These are phyloP conservation scores for Trimorus sp. DNA, from an alignment of 2,888 invertebrate genomes.

Conservation along the genomic window DNA sequence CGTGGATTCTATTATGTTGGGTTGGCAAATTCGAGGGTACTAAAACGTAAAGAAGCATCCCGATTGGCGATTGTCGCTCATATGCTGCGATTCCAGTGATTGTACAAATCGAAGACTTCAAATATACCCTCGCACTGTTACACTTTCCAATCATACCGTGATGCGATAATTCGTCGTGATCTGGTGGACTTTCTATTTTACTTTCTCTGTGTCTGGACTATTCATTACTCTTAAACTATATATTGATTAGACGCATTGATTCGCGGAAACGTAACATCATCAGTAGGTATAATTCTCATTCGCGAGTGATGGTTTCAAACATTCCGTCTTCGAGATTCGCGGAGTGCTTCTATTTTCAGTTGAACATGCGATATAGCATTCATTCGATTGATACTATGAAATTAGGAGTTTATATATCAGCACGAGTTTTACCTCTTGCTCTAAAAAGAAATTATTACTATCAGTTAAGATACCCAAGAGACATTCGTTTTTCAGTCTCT, in stretches of 20 bases:
- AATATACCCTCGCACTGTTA: constrained; percentile 58
- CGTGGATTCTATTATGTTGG: too few species aligned
- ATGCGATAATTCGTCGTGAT: constrained; percentile 70
- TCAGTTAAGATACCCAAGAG: too few species aligned
- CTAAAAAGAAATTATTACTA: too few species aligned
- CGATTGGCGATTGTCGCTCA: constrained; percentile 54
- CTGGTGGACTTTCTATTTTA: constrained; percentile 71
- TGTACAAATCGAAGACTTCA: constrained; percentile 58
- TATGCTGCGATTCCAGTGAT: constrained; percentile 51
- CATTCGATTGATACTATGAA: too few species aligned
- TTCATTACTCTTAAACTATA: constrained; percentile 63
- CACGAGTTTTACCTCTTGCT: too few species aligned
- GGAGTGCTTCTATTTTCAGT: too few species aligned
- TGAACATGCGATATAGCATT: too few species aligned
- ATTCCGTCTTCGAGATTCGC: too few species aligned
- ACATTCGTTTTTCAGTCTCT: too few species aligned
- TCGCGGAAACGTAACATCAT: constrained; percentile 53
- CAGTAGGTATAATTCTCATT: constrained; percentile 52
- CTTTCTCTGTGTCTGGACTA: constrained; percentile 69
- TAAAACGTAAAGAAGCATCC: constrained; percentile 28
- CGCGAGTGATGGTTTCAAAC: constrained; percentile 6
- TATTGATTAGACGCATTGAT: constrained; percentile 47
- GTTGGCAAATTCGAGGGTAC: too few species aligned
- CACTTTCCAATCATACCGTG: constrained; percentile 72
- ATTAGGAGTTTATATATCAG: too few species aligned